phyloP scores from a whole-genome alignment of 2,113 vertebrate species.

The Indicator maculatus region DNA sequence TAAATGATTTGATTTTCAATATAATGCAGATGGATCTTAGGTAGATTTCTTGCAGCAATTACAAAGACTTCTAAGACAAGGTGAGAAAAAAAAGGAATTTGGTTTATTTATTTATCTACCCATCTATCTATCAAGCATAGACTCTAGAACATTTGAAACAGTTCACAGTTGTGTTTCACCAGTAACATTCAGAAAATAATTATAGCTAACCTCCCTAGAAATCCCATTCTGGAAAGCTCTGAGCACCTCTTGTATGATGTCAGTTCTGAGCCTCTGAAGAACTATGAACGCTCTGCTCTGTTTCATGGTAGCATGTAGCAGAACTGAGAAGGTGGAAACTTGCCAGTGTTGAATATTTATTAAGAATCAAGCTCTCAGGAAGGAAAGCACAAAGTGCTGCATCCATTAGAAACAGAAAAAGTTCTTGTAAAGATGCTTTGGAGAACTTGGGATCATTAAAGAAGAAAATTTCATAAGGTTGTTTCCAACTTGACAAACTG shows the following conservation, averaged over 20 bases:
- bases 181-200: not conserved
- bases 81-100: not conserved
- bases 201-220: not conserved
- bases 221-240: not conserved
- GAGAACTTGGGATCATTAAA: conserved; percentile 1
- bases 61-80: not conserved
- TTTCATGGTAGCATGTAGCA: not conserved
- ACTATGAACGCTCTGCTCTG: not conserved
- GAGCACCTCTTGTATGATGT: not conserved
- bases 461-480: not conserved
- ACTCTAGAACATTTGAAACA: not conserved
- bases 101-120: too few species aligned
- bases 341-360: not conserved
- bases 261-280: not conserved
- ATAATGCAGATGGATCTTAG: not conserved
- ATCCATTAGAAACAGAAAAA: not conserved
- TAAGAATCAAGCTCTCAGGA: not conserved
- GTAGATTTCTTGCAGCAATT: not conserved
- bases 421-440: not conserved
- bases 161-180: not conserved
- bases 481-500: not conserved
- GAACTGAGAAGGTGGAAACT: not conserved
- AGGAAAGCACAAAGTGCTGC: not conserved
- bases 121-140: not conserved
- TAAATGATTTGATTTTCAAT: not conserved